Percentiles rank a stretch among this genome's conserved stretches.
These are phyloP conservation scores for Leptinotarsa peninsularis DNA, from an alignment of 2,888 invertebrate genomes.

Conservation along the genomic window DNA sequence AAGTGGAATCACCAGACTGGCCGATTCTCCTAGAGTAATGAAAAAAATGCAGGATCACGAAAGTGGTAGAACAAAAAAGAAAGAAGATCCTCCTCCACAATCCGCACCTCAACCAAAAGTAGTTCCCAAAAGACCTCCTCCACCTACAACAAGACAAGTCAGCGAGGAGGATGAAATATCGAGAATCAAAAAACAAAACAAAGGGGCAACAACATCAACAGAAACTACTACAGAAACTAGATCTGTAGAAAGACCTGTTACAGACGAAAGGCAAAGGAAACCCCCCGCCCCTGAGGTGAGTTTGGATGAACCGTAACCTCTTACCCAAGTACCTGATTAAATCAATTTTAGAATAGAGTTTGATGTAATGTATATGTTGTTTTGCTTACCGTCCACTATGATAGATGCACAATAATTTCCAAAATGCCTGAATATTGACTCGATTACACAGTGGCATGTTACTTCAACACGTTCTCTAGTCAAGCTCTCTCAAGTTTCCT, in stretches of 20 bases:
- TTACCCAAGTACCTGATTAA: constrained; percentile 63
- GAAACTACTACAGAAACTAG: constrained; percentile 69
- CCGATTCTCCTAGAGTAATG: constrained; percentile 90
- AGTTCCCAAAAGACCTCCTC: constrained; percentile 67
- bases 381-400: constrained; percentile 58
- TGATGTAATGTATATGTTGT: constrained; percentile 56
- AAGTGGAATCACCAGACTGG: constrained; percentile 88
- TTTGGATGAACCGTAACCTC: constrained; percentile 70
- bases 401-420: constrained; percentile 50
- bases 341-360: constrained; percentile 58
- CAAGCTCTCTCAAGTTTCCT: constrained; percentile 49
- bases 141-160: constrained; percentile 79
- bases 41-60: constrained; percentile 86
- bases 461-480: constrained; percentile 48
- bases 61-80: constrained; percentile 80
- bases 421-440: constrained; percentile 48
- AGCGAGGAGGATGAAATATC: constrained; percentile 93
- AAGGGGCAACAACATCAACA: constrained; percentile 74
- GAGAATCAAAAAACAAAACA: constrained; percentile 88
- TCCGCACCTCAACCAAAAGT: constrained; percentile 70
- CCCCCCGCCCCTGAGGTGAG: constrained; percentile 84
- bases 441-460: constrained; percentile 64
- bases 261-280: constrained; percentile 70
- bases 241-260: constrained; percentile 65
- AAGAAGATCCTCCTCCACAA: constrained; percentile 69